Base-by-base conservation (phyloP, 1,140 invertebrate genomes). In the Stenopsyche tienmushanensis region DNA sequence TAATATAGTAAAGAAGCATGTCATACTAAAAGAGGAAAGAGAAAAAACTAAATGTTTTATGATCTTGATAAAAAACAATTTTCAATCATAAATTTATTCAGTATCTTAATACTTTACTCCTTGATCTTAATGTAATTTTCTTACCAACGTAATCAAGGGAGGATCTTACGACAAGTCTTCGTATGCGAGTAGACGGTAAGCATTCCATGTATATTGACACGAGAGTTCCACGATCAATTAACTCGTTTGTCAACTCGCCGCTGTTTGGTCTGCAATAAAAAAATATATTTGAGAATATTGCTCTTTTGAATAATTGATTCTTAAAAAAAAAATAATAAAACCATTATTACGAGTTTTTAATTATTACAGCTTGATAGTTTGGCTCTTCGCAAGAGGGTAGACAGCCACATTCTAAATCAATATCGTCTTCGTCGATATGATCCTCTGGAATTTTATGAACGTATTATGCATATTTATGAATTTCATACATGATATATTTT, bases 101-200 rank as follows among this genome's bases (percentile, higher is more conserved):
- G n/a, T n/a, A n/a, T n/a, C n/a, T n/a, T n/a, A n/a, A n/a, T n/a
- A n/a, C n/a, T n/a, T n/a, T n/a, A n/a, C n/a, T n/a, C n/a, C n/a
- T n/a, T n/a, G n/a, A n/a, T n/a, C n/a, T n/a, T n/a, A n/a, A n/a
- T n/a, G n/a, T n/a, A n/a, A n/a, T n/a, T 21, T 39, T 53, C 69
- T 73, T 74, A 82, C 81, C 81, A 59, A 80, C 73, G 53, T 82
- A 71, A 69, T 82, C 79, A 58, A 82, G 60, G 15, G 72, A 69
- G 29, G 73, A 75, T 59, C 75, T 73, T n/a, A 78, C 73, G n/a
- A 81, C 76, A 18, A 79, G 78, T 66, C 82, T 73, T 67, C 74
- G 74, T 52, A 78, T 78, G 52, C 79, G 71, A 13, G 74, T 62
- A 7, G 71, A 72, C 20, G 82, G 81, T 20, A 77, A 70, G 9